Evolutionary conservation across 37 sponge, comb jelly and placozoan species (phyloP), one percentile per base, ranked within the genome.

Genomic region (Geodia barretti): DNA sequence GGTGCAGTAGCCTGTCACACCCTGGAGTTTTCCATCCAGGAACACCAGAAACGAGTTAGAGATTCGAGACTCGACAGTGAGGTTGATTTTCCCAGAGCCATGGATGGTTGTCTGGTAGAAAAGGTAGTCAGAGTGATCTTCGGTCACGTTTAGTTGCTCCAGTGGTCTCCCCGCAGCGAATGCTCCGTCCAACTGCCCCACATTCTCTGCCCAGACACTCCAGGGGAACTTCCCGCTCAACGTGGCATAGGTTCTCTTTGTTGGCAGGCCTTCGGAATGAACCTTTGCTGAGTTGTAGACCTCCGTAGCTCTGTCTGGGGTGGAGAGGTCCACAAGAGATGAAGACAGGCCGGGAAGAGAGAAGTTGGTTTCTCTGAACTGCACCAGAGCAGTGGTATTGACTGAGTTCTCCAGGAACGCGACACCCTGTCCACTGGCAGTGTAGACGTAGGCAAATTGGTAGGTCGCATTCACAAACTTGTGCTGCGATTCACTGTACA

Each of bases 131-230:
- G 85, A 43, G 2, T 31, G 29, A n/a, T 76, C 85, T 24, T 70
- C 33, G 0, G 85, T 84, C 14, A 84, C 63, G 17, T 23, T 37
- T 8, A 84, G 85, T 58, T 84, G 85, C 29, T 84, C 85, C n/a
- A 77, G 25, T 14, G 85, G 78, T 34, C 60, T 14, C n/a, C 1
- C 14, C 1, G 29, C 35, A 1, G 40, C 19, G 38, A 47, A 39
- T 3, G 1, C 41, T 34, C 24, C 40, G 3, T 1, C 1, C 1
- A 37, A 26, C 3, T 14, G 7, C 5, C 25, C 35, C 0, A 63
- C 66, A 20, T 63, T 39, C 17, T 78, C 78, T 21, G 24, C 26
- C 78, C 78, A 78, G 3, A 28, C 67, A 24, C 8, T 1, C 73
- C 73, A 72, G 7, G 1, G 19, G 25, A 78, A 63, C 35, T 34